Percentiles rank a stretch among this genome's conserved stretches.
These are phyloP conservation scores for Monomorium pharaonis DNA, from an alignment of 1,140 invertebrate species.

Conservation along the genomic window DNA sequence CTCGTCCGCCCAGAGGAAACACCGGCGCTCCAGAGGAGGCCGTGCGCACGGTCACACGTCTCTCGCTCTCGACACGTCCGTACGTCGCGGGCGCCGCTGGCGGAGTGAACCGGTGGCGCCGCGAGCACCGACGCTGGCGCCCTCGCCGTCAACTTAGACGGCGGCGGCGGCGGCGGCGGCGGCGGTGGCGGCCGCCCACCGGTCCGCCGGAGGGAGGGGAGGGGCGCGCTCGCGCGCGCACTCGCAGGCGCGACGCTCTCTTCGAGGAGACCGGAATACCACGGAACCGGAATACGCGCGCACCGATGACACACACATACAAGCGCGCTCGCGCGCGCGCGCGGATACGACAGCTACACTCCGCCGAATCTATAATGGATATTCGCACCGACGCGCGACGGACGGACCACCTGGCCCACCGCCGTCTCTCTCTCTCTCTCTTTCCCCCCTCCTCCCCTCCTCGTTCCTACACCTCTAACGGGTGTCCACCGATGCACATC, in stretches of 20 bases:
- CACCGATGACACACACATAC: constrained; percentile 22
- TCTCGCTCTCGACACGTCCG: constrained; percentile 70
- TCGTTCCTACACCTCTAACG: constrained; percentile 67
- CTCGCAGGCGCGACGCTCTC: background rate
- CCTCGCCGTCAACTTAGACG: constrained; percentile 62
- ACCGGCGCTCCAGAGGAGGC: constrained; percentile 2
- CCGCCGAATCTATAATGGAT: constrained; percentile 79
- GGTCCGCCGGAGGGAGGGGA: background rate
- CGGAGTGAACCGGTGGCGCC: constrained; percentile 80
- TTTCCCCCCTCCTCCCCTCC: constrained; percentile 47
- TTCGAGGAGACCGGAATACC: constrained; percentile 32
- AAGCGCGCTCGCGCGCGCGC: constrained; percentile 59
- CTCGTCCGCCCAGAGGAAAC: constrained; percentile 60
- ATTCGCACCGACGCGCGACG: constrained; percentile 80
- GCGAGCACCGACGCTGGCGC: constrained; percentile 70
- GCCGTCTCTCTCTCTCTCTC: constrained; percentile 49
- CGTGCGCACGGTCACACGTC: constrained; percentile 63
- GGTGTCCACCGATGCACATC: constrained; percentile 66
- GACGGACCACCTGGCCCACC: constrained; percentile 79
- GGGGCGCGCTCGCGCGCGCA: background rate
- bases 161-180: no score
- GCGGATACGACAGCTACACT: constrained; percentile 73
- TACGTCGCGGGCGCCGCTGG: constrained; percentile 76
- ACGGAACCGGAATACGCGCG: constrained; percentile 2
- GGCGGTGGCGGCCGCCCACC: constrained; percentile 19